Evolutionary conservation across 2,113 vertebrate genomes (phyloP).

Genomic region (Mesocricetus auratus): DNA sequence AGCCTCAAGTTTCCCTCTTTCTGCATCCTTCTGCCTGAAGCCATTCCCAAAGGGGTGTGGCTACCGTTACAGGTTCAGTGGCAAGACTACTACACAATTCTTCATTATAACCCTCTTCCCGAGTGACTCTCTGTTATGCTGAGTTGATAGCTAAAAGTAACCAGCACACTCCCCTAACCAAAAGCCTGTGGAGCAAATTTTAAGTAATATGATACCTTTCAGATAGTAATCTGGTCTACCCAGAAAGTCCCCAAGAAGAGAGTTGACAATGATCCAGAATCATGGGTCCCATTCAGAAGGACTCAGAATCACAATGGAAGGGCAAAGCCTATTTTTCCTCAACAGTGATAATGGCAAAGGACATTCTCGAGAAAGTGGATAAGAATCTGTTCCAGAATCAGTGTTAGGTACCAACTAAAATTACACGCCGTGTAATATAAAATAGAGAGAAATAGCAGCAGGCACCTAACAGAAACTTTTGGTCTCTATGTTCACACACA

Average conservation of each 20-base stretch:
- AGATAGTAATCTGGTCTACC: background rate
- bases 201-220: background rate
- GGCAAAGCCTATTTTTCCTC: background rate
- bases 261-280: background rate
- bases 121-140: background rate
- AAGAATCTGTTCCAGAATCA: background rate
- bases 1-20: too few species aligned
- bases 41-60: too few species aligned
- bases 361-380: background rate
- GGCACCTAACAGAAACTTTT: background rate
- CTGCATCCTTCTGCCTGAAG: too few species aligned
- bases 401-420: background rate
- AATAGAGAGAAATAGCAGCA: background rate
- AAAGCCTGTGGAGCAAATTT: background rate
- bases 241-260: background rate
- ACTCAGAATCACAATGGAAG: background rate
- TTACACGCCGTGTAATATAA: background rate
- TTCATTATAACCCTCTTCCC: background rate
- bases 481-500: background rate
- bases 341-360: background rate
- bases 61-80: too few species aligned
- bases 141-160: background rate
- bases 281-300: background rate
- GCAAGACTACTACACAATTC: background rate
- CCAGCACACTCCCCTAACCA: background rate